Evolutionary conservation across 2,888 invertebrate species (phyloP).

Genomic region (Ectobius pallidus): DNA sequence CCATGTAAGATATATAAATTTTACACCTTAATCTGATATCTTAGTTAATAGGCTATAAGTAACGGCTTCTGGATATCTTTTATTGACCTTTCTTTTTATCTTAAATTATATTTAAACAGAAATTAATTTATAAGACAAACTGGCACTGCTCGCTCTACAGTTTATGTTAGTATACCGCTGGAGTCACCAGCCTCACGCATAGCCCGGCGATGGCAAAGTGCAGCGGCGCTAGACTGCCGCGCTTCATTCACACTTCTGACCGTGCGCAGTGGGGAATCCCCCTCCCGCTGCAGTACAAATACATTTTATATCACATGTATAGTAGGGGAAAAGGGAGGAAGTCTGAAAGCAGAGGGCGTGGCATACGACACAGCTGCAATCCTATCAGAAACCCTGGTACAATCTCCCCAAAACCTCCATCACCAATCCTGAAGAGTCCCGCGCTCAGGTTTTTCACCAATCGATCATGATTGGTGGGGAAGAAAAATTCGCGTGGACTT

Average conservation of each 20-base stretch:
- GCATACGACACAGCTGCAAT: conserved; percentile 23
- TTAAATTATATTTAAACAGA: no score
- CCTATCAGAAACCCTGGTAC: conserved; percentile 30
- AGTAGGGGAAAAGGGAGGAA: conserved; percentile 24
- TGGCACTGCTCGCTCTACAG: no score
- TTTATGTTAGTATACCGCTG: no score
- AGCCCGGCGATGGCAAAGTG: conserved; percentile 15
- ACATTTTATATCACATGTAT: neutral
- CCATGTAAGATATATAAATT: no score
- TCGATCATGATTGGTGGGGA: conserved; percentile 22
- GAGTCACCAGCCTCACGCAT: no score
- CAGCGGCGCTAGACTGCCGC: neutral
- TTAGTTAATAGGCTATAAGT: no score
- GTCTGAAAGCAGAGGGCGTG: conserved; percentile 24
- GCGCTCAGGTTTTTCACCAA: conserved; percentile 3
- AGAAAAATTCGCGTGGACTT: conserved; percentile 8
- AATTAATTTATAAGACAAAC: no score
- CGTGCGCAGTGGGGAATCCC: neutral
- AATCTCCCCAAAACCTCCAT: conserved; percentile 28
- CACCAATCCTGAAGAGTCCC: conserved; percentile 31
- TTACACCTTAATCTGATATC: no score
- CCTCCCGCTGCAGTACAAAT: neutral
- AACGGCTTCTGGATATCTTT: no score
- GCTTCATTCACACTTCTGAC: neutral
- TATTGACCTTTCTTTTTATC: no score